A percentile compares a stretch with the other conserved stretches of the same genome.
Conservation (phyloP, 2,888 invertebrate genomes). For the Andrena chrysosceles region DNA sequence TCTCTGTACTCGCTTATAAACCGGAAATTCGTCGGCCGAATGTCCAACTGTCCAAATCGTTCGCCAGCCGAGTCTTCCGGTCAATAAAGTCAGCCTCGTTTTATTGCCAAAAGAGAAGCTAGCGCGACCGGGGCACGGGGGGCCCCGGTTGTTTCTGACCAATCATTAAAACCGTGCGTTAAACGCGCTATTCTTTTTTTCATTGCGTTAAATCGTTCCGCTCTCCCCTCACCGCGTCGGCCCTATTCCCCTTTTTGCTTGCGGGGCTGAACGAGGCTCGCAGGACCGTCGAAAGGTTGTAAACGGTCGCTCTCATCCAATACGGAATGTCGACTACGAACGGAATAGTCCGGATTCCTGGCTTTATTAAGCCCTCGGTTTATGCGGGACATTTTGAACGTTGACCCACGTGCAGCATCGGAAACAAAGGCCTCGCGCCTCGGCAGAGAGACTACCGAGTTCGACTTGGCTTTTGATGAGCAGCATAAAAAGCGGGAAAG, state of each 20-base stretch:
- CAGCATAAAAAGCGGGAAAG: constrained; percentile 56
- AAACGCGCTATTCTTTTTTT: constrained; percentile 57
- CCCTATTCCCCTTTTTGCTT: background rate
- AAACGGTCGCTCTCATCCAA: constrained; percentile 75
- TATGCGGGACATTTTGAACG: constrained; percentile 70
- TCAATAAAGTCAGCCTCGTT: constrained; percentile 70
- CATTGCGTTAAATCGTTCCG: constrained; percentile 50
- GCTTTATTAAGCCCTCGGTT: constrained; percentile 73
- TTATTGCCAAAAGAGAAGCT: constrained; percentile 67
- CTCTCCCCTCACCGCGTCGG: background rate
- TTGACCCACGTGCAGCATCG: constrained; percentile 53
- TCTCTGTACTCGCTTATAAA: constrained; percentile 81
- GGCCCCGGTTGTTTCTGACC: constrained; percentile 60
- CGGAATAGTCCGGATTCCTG: constrained; percentile 76
- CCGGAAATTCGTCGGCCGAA: constrained; percentile 81
- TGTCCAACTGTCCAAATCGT: constrained; percentile 76
- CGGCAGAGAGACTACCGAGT: constrained; percentile 19
- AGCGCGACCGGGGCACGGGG: constrained; percentile 11
- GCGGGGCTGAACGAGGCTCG: constrained; percentile 37
- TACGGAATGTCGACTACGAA: constrained; percentile 72
- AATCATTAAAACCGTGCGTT: constrained; percentile 73
- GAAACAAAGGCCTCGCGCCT: constrained; percentile 65
- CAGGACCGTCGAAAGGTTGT: constrained; percentile 66
- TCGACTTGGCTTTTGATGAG: constrained; percentile 65
- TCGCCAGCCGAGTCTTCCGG: constrained; percentile 72